Evolutionary conservation across 2,888 invertebrate species (phyloP), one percentile per base, ranked within the genome.

Genomic region (Parapristionchus giblindavisi): DNA sequence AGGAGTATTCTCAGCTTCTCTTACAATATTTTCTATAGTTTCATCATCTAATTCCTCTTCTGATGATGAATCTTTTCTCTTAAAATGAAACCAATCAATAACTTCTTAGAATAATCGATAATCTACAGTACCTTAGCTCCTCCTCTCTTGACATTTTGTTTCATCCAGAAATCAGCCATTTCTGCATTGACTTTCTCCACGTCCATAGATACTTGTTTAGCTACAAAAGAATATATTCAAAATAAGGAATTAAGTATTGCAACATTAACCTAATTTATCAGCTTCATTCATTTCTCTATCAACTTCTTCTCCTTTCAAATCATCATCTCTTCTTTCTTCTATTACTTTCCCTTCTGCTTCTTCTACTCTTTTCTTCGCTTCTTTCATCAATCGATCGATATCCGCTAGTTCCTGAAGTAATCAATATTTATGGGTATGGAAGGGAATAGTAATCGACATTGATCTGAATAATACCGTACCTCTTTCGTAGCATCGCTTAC

Each of bases 201-300:
- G 51, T 83, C 82, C 6, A 81, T 68, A 3, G 83, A 83, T 48
- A 81, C 78, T 76, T 81, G 83, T 17, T 79, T 61, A 3, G 79
- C 80, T 82, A 74, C 48, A 79, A 76, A 56, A 63, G 51, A 72
- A 8, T 43, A 43, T n/a, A 14, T 24, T 54, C 56, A 54, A n/a
- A n/a, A 21, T n/a, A 3, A 8, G 11, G 38, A 27, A 65, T 43
- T 6, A 0, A 6, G 56, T 6, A 54, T 8, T 43, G 8, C 17
- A 21, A 73, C 32, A 38, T 56, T 24, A 1, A 70, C 70, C 38
- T 3, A 70, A 27, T 32, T 34, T 29, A n/a, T 52, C 40, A 38
- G 70, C 70, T 56, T 70, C 70, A 36, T 40, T 56, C 70, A 70
- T 70, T n/a, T 70, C 54, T 32, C 38, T 70, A 5, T 54, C 40